These are phyloP conservation scores for Microctonus hyperodae DNA, from an alignment of 2,888 invertebrate species.

Conservation along the genomic window DNA sequence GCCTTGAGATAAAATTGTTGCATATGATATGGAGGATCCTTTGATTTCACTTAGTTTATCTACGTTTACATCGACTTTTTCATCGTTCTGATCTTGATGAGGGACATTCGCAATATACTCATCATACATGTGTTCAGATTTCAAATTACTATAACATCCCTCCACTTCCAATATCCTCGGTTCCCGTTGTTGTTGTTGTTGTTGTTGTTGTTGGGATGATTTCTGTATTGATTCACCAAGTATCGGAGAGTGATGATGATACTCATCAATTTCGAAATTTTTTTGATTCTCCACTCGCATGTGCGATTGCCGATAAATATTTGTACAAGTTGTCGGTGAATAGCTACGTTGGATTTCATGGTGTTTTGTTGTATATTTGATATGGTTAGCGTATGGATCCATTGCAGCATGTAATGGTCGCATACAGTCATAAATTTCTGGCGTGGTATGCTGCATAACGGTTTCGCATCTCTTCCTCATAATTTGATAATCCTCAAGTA, in stretches of 20 bases:
- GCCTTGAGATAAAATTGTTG: conserved; percentile 75
- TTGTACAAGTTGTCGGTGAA: conserved; percentile 45
- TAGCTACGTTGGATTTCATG: conserved; percentile 53
- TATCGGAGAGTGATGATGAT: conserved; percentile 6
- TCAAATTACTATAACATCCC: too few relatives aligned
- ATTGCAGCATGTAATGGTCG: too few relatives aligned
- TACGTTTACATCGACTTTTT: background rate
- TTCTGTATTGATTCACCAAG: background rate
- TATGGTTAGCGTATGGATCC: too few relatives aligned
- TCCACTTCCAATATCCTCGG: too few relatives aligned
- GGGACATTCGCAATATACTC: background rate
- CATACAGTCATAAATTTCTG: conserved; percentile 63
- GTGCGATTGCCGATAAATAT: conserved; percentile 41
- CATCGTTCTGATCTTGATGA: background rate
- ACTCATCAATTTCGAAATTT: conserved; percentile 17
- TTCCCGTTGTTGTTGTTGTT: background rate
- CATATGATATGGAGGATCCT: conserved; percentile 68
- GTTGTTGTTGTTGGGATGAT: conserved; percentile 17
- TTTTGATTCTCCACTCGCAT: conserved; percentile 34
- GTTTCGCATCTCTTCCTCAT: conserved; percentile 31
- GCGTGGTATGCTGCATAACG: conserved; percentile 31
- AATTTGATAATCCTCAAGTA: conserved; percentile 42
- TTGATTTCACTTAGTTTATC: background rate
- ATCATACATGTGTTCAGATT: background rate
- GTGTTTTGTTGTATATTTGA: too few relatives aligned